Base-by-base conservation (phyloP, 1,140 invertebrate genomes). In the Mamestra configurata region DNA sequence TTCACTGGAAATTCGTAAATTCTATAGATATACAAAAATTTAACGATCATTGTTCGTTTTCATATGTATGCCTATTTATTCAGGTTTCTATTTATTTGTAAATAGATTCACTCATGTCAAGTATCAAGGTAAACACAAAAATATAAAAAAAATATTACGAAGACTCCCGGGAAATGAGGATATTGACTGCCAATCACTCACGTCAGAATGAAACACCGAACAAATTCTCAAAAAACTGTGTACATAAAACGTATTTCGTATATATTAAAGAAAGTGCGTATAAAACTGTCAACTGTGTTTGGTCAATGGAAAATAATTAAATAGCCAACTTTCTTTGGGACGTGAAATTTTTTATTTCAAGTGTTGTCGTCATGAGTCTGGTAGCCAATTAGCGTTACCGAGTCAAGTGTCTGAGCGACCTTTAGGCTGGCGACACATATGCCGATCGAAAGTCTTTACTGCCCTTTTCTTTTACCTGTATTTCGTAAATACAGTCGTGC, bases 321-420 rank as follows among this genome's bases (percentile, higher is more conserved):
- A 35, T 35, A 61, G 11, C 5, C 24, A 61, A 37, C 59, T 61
- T 61, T 35, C 59, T 61, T 61, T 7, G 59, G 8, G n/a, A n/a
- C n/a, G 59, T 61, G 59, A 37, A 61, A 37, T 35, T 37, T 61
- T 61, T 57, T 13, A 24, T 13, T 61, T 61, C 15, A 37, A 37
- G 59, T 61, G 27, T 10, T 35, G 59, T 61, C 31, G 31, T 7
- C 15, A 8, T 35, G 27, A 31, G 15, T n/a, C 27, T 35, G 43
- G 43, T 11, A 24, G 27, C 59, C 59, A 61, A 61, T 61, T 61
- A 61, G 13, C 31, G 27, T 37, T 31, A 18, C 31, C 15, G 24
- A n/a, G 10, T 55, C 51, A 18, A 46, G 43, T 22, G 0, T 22
- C 51, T 57, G 53, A 55, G 11, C 55, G 6, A n/a, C 24, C 13